Base-by-base conservation (phyloP, 2,888 invertebrate genomes). In the Tetranychus piercei region DNA sequence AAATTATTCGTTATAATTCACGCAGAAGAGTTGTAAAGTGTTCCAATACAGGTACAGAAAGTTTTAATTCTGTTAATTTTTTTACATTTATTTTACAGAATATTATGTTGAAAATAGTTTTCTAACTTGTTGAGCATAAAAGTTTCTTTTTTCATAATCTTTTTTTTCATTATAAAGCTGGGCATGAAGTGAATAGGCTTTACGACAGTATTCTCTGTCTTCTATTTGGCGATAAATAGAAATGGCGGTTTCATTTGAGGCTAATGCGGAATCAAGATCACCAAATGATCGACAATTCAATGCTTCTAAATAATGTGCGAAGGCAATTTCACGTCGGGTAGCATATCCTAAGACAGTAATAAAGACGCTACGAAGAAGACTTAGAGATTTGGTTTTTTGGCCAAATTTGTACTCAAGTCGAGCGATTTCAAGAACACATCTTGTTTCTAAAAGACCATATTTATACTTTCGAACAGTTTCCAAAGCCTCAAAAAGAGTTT, bases 91-190 rank as follows among this genome's bases (percentile, higher is more conserved):
- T n/a, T n/a, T n/a, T n/a, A n/a, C n/a, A n/a, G n/a, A n/a, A n/a
- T 5, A 20, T 18, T 67, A 22, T n/a, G 23, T 69, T 20, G 69
- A 18, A 18, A 69, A 20, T 11, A 69, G 22, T 69, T 69, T 67
- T 45, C 75, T 73, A 4, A 65, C 73, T 67, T 75, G 75, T 69
- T 34, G 64, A 66, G 75, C 73, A 73, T 45, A 75, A 66, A 72
- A 73, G 22, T 75, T 75, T 73, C 75, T 67, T 65, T 73, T 55
- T 23, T 67, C 72, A 44, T n/a, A n/a, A 66, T 75, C 55, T 69
- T 73, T 67, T n/a, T 55, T 70, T 73, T 73, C 67, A 73, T 75
- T 9, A 45, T 73, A 73, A 44, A 75, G 72, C n/a, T 75, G 72
- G 7, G 75, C 44, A 6, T 73, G 72, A 20, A 75, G 64, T 44